Conservation (phyloP, 2,113 vertebrate species). For the Dasyprocta punctata region DNA sequence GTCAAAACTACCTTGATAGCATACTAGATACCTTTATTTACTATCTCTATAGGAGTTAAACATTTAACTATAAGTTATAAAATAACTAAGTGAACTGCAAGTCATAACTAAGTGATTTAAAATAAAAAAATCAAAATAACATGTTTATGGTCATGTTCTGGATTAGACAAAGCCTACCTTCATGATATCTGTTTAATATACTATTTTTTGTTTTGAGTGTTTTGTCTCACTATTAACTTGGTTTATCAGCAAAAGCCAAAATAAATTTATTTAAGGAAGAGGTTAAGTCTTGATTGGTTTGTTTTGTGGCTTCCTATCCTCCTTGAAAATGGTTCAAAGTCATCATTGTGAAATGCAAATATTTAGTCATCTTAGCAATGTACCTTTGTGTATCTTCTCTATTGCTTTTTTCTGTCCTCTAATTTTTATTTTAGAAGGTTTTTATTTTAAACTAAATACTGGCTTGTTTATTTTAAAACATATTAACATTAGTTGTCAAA, state of each 20-base stretch:
- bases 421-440: background rate
- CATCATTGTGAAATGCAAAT: background rate
- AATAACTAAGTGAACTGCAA: background rate
- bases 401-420: background rate
- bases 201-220: background rate
- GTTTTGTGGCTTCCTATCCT: conserved; percentile 9
- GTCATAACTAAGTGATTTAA: background rate
- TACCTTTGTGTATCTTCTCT: background rate
- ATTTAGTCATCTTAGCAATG: background rate
- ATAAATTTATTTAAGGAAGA: background rate
- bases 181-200: background rate
- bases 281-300: background rate
- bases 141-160: background rate
- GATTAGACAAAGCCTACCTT: background rate
- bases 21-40: background rate
- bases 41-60: background rate
- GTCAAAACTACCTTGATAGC: background rate
- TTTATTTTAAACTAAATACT: background rate
- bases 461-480: background rate
- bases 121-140: conserved; percentile 6
- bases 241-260: background rate
- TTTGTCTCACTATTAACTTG: background rate
- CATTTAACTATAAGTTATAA: background rate
- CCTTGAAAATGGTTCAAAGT: background rate
- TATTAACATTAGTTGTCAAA: conserved; percentile 15